These are phyloP conservation scores for Eudemis profundana DNA, from an alignment of 2,888 invertebrate genomes.

Conservation along the genomic window DNA sequence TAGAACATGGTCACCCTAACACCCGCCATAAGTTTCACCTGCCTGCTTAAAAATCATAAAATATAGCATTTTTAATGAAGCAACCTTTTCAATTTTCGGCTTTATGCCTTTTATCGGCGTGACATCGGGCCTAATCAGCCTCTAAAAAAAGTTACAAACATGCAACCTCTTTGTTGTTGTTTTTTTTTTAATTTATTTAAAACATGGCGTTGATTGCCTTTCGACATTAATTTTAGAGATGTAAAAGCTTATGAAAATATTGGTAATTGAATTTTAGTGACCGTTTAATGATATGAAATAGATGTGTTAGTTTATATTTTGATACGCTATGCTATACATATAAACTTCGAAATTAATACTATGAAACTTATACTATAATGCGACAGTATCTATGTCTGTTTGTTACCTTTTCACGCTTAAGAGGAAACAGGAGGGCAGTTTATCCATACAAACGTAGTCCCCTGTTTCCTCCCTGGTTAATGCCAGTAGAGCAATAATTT, in stretches of 20 bases:
- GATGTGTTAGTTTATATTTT: slow-evolving; percentile 44
- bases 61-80: slow-evolving; percentile 84
- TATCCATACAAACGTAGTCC: too few relatives aligned
- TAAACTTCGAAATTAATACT: too few relatives aligned
- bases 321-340: too few relatives aligned
- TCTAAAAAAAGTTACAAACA: slow-evolving; percentile 48
- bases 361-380: too few relatives aligned
- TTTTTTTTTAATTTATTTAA: slow-evolving; percentile 62
- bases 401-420: too few relatives aligned
- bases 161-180: slow-evolving; percentile 49
- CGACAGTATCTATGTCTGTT: too few relatives aligned
- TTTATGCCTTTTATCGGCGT: slow-evolving; percentile 82
- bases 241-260: slow-evolving; percentile 48
- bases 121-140: slow-evolving; percentile 82
- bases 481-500: too few relatives aligned
- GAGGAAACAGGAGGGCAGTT: too few relatives aligned
- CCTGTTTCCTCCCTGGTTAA: too few relatives aligned
- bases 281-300: slow-evolving; percentile 56
- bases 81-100: slow-evolving; percentile 83
- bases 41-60: slow-evolving; percentile 81
- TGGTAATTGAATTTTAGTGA: slow-evolving; percentile 61
- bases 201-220: slow-evolving; percentile 70
- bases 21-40: slow-evolving; percentile 74
- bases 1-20: slow-evolving; percentile 63
- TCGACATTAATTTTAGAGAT: slow-evolving; percentile 70